These are phyloP conservation scores for Phalacrocorax carbo DNA, from an alignment of 2,113 vertebrate species.

Conservation along the genomic window DNA sequence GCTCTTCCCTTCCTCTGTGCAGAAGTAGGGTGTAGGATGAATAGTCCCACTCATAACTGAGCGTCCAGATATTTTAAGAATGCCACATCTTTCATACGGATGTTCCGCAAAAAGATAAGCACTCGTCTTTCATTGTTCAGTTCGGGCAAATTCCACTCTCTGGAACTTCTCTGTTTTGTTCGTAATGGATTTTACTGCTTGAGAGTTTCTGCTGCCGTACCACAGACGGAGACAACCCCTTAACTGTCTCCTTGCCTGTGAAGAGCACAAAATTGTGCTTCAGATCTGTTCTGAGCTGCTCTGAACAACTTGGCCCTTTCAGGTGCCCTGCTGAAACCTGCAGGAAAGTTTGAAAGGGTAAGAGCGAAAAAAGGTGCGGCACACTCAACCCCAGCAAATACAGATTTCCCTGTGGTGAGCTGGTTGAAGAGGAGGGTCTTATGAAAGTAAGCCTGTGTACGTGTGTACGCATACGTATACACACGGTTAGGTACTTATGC, in stretches of 20 bases:
- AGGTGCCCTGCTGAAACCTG: neutral
- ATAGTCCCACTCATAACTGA: neutral
- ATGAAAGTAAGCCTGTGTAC: accelerated
- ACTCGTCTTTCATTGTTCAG: neutral
- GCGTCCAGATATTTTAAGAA: neutral
- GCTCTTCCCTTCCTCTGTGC: conserved; percentile 25
- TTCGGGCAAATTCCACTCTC: neutral
- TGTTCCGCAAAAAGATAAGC: neutral
- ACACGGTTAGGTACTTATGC: accelerated
- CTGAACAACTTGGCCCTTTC: neutral
- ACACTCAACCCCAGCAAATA: neutral
- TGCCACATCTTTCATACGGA: neutral
- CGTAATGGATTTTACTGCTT: neutral
- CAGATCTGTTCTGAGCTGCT: neutral
- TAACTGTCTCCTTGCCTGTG: neutral
- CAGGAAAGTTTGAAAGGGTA: neutral
- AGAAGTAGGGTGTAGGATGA: neutral
- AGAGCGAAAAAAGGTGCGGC: neutral
- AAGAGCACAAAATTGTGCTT: neutral
- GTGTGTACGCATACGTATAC: accelerated
- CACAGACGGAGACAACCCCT: neutral
- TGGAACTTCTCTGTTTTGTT: neutral
- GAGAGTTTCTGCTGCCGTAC: accelerated
- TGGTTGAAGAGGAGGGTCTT: neutral
- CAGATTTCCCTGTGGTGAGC: neutral